Evolutionary conservation across 2,113 vertebrate genomes (phyloP), one percentile per base, ranked within the genome.

Genomic region (Phylloscopus whistleri): DNA sequence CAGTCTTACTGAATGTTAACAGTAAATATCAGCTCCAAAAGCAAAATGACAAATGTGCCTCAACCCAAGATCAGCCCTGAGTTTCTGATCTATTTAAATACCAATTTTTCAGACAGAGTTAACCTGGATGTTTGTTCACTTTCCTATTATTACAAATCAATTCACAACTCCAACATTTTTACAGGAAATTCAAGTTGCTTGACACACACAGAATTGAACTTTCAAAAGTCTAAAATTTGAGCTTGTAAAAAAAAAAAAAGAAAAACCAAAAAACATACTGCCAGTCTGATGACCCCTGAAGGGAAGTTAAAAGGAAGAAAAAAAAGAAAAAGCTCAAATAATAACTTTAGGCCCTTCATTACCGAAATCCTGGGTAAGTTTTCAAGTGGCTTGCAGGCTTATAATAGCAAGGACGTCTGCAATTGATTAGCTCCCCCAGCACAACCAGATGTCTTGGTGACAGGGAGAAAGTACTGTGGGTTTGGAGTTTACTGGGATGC

Each of bases 291-390:
- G 94, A 96, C 91, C 84, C 96, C 84, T 52, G 51, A 89, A 93
- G 84, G 94, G 91, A 70, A 75, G 87, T 93, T 92, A 87, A 95
- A 95, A 86, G 51, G 9, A 68, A 41, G 79, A 66, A 52, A 85
- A 83, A 58, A 41, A 86, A 74, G 10, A 67, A 90, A 81, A 12
- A 53, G 49, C 83, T 93, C 67, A 68, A 97, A 93, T 89, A 97
- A 95, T 93, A 95, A 96, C 93, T 97, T 86, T 78, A 91, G 97
- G 95, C 82, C 80, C 82, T 93, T 96, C 87, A 95, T 97, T 97
- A 97, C 83, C 89, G 84, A 96, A 96, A 90, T 89, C 79, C 81
- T 44, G 68, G 59, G 53, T 88, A 94, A 94, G 90, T 93, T 97
- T 94, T 94, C 81, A 70, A 91, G 95, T 94, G 94, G 88, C 84